Evolutionary conservation across 2,888 invertebrate genomes (phyloP), one percentile per base, ranked within the genome.

Genomic region (Acheta domesticus): DNA sequence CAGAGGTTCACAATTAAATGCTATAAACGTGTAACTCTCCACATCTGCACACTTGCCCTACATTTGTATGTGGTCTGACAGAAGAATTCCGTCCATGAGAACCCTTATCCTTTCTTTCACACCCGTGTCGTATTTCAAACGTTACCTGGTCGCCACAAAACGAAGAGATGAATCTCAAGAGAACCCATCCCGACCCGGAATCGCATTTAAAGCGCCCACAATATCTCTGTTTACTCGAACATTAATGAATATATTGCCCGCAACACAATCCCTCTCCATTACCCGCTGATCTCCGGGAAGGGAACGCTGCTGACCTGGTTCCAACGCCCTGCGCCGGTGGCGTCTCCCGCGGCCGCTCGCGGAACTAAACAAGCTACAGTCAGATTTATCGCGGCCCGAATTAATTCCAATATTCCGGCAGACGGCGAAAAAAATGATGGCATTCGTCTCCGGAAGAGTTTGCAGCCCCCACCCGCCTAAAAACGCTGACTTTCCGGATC

Each of bases 231-330:
- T 62, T 62, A 62, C 62, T 62, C 62, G 12, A 62, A 62, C 16
- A 14, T 62, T 62, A 62, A 62, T 62, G 62, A 62, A 62, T 62
- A 62, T 62, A 62, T 62, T 62, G 62, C 62, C 16, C 62, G 62
- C 62, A n/a, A 14, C 62, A 62, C 62, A 62, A 62, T 62, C 62
- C 62, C 62, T 62, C 62, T 19, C 16, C 62, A 62, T 62, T 62
- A 62, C n/a, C n/a, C n/a, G 62, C n/a, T 62, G 62, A 62, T 62
- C 62, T 62, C 62, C 62, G 62, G n/a, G 62, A n/a, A 62, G 62
- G n/a, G 62, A 4, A 62, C 62, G 16, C 62, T 12, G 36, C 36
- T 62, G 14, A n/a, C 62, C 62, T 19, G 14, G n/a, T 19, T 14
- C 16, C 62, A 62, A 19, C 62, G 16, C 14, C 62, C 16, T n/a